Conservation (phyloP, 2,888 invertebrate genomes). For the Brenthis hecate region DNA sequence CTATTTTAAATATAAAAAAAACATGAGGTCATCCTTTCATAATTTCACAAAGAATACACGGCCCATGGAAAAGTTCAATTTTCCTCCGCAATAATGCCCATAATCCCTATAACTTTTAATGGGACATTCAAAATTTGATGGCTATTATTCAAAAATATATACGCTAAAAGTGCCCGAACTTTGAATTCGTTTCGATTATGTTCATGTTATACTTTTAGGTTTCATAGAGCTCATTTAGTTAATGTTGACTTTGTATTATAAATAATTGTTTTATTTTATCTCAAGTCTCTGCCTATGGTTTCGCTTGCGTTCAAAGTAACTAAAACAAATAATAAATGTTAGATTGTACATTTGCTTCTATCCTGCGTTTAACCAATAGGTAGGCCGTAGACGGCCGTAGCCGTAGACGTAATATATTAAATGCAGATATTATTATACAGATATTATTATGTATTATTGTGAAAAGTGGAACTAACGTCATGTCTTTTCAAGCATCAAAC, state of each 20-base stretch:
- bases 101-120: conserved; percentile 81
- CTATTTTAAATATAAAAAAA: conserved; percentile 18
- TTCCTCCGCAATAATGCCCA: conserved; percentile 73
- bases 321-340: no score
- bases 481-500: no score
- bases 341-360: no score
- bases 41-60: conserved; percentile 49
- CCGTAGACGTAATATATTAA: no score
- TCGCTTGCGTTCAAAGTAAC: no score
- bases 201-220: conserved; percentile 45
- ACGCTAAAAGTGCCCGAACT: conserved; percentile 57
- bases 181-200: conserved; percentile 60
- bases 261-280: no score
- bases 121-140: conserved; percentile 74
- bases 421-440: no score
- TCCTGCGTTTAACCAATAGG: no score
- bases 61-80: conserved; percentile 71
- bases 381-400: no score
- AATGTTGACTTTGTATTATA: neutral
- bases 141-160: conserved; percentile 76
- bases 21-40: conserved; percentile 34
- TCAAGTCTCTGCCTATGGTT: no score
- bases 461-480: no score
- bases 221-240: conserved; percentile 7
- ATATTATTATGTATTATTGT: no score